Evolutionary conservation across 2,797 vertebrate species (phyloP).

Genomic region (Enteromius viviparus): DNA sequence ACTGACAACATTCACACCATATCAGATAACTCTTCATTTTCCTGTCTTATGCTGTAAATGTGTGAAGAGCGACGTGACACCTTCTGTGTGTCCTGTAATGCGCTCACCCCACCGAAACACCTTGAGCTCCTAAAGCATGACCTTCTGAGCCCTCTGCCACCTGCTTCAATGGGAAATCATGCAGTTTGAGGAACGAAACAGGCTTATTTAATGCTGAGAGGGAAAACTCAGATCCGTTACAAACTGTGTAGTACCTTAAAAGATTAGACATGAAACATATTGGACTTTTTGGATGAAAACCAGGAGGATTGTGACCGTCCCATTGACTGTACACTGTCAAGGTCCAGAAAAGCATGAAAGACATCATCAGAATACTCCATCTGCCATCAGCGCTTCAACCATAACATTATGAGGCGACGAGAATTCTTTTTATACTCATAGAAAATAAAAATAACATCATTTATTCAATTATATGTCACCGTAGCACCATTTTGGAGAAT

Average conservation of each 20-base stretch:
- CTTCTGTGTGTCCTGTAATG: background rate
- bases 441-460: no score
- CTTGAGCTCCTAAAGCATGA: slow-evolving; percentile 60
- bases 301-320: no score
- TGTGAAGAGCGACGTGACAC: slow-evolving; percentile 3
- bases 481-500: no score
- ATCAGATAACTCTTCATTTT: slow-evolving; percentile 31
- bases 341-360: no score
- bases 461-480: no score
- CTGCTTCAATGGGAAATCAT: slow-evolving; percentile 45
- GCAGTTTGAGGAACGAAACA: slow-evolving; percentile 42
- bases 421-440: no score
- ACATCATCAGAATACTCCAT: no score
- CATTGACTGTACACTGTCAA: no score
- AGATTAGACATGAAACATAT: background rate
- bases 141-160: slow-evolving; percentile 42
- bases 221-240: background rate
- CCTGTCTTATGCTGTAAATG: slow-evolving; percentile 7
- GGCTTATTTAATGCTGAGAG: slow-evolving; percentile 33
- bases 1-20: slow-evolving; percentile 23
- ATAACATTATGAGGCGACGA: no score
- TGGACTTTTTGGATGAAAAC: background rate
- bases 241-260: background rate
- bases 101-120: slow-evolving; percentile 41
- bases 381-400: no score